Evolutionary conservation across 2,797 vertebrate genomes (phyloP).

Genomic region (Eremophila alpestris): DNA sequence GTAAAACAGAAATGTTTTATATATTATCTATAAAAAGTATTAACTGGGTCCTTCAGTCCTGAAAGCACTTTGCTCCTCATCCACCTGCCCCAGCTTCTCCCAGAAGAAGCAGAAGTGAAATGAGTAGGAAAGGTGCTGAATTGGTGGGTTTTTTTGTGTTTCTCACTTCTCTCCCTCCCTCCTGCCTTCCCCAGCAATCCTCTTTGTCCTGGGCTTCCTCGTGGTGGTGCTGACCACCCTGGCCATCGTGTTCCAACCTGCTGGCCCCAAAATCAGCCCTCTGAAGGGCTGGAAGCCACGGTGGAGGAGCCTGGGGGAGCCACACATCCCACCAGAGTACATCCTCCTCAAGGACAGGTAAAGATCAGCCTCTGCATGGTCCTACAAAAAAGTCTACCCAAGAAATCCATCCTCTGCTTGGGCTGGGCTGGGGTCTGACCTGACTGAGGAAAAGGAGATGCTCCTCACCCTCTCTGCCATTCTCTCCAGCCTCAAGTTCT

Average conservation of each 20-base stretch:
- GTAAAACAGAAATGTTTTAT: background rate
- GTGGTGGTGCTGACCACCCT: conserved; percentile 78
- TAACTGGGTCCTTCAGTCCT: background rate
- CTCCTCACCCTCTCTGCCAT: background rate
- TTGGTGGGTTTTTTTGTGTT: background rate
- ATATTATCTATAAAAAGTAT: background rate
- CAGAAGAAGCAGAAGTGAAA: background rate
- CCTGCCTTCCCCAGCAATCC: conserved; percentile 72
- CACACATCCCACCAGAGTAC: conserved; percentile 75
- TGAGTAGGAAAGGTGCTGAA: background rate
- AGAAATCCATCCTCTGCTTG: background rate
- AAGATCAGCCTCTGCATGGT: accelerated
- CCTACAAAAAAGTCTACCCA: background rate
- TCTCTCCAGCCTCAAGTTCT: conserved; percentile 68
- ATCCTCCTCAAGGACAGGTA: conserved; percentile 81
- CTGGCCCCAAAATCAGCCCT: conserved; percentile 68
- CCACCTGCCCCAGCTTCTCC: background rate
- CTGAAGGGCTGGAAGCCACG: conserved; percentile 80
- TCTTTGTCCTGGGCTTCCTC: conserved; percentile 80
- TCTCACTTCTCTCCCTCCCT: background rate
- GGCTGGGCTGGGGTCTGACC: background rate
- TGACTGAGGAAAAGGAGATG: background rate
- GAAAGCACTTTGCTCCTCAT: background rate
- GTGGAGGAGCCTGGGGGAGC: conserved; percentile 89
- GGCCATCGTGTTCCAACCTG: conserved; percentile 81